Evolutionary conservation across 2,113 vertebrate genomes (phyloP).

Genomic region (Heliornis fulica): DNA sequence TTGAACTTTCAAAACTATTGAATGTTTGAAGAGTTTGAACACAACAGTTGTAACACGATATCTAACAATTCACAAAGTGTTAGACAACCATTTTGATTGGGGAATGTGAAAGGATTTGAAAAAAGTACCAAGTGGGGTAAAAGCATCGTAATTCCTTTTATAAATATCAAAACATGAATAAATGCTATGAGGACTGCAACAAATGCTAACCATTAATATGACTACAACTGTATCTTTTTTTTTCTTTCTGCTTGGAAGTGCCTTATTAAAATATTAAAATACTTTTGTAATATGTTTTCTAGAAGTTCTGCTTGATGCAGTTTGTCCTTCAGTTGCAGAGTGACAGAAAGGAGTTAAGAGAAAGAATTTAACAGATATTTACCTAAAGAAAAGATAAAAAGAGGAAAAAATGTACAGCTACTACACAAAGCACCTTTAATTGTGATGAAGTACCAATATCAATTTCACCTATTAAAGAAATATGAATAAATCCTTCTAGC

Average conservation of each 20-base stretch:
- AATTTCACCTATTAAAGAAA: background rate
- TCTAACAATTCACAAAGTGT: background rate
- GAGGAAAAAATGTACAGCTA: background rate
- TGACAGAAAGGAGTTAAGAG: background rate
- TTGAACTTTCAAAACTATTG: background rate
- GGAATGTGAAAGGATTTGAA: too few species aligned
- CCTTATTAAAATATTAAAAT: background rate
- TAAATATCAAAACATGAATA: background rate
- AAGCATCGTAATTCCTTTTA: background rate
- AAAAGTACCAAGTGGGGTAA: background rate
- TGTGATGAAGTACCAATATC: background rate
- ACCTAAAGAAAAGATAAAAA: background rate
- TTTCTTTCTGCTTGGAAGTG: background rate
- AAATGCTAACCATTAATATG: background rate
- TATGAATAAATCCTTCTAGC: background rate
- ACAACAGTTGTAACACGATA: accelerated
- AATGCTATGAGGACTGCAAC: background rate
- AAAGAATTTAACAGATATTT: background rate
- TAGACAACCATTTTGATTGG: background rate
- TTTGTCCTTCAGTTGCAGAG: background rate
- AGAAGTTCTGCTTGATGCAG: background rate
- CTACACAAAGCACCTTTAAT: background rate
- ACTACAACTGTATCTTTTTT: background rate
- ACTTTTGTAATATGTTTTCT: background rate
- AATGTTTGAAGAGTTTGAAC: background rate